Evolutionary conservation across 2,797 vertebrate species (phyloP), one percentile per base, ranked within the genome.

Genomic region (Bradypodion pumilum): DNA sequence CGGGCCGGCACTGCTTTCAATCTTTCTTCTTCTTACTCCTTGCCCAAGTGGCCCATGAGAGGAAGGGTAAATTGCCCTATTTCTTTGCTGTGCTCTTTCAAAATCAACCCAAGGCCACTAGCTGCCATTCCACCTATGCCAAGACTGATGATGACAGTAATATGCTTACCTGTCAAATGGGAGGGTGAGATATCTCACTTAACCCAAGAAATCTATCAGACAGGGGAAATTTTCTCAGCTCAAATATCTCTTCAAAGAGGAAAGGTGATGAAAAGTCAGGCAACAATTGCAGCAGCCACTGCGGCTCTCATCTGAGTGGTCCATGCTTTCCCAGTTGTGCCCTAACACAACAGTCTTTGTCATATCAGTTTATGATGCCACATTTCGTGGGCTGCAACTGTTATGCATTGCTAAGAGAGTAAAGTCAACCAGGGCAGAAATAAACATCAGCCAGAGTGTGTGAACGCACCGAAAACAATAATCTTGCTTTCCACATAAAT

Each of bases 401-500:
- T n/a, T 85, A 62, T 81, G 74, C 88, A 90, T 88, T 84, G 15
- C 21, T 70, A 83, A 37, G 87, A 81, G 86, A 84, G 82, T 83
- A 70, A 65, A 81, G 78, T 74, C 80, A 65, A 40, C 84, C 32
- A 83, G 84, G 84, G 69, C 40, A 80, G 82, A 87, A 74, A 42
- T 81, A 72, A 81, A 56, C 74, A 78, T 78, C 65, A 86, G 75
- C 23, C 27, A 81, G 76, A 86, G 80, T 80, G 89, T 83, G 78
- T 88, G 78, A 88, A 87, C 52, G 83, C 83, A 62, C 46, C 44
- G 84, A 82, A 65, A 88, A 63, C 80, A 88, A 56, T 81, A 27
- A 68, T 78, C 73, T 66, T 37, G 83, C 91, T 91, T 90, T 85
- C 23, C 90, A 89, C 85, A 82, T 79, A 88, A 89, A 90, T 82